Conservation (phyloP, 64 coral and sea anemone genomes). For the Hydrozoanthus tunicans region DNA sequence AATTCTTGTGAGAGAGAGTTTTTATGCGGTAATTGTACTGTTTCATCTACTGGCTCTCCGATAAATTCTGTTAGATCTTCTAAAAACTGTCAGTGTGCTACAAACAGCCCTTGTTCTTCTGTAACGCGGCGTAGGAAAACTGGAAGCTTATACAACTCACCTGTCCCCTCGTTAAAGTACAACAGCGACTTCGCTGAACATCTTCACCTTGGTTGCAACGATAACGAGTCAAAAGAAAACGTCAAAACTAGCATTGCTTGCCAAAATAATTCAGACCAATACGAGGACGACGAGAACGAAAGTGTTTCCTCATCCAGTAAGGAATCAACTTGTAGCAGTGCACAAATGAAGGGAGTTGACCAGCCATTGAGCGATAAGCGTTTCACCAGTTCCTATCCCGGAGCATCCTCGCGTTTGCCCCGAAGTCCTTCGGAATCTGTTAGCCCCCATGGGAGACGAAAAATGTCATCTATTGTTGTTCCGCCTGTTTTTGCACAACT, state of each 20-base stretch:
- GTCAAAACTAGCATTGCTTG: neutral
- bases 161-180: neutral
- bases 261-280: neutral
- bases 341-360: neutral
- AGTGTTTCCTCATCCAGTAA: neutral
- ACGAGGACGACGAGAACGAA: neutral
- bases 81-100: neutral
- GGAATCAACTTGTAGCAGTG: neutral
- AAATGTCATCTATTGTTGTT: conserved; percentile 61
- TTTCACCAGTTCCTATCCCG: neutral
- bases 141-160: conserved; percentile 1
- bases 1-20: neutral
- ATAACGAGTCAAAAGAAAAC: neutral
- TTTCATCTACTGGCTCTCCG: neutral
- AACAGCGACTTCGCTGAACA: conserved; percentile 55
- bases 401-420: conserved; percentile 18
- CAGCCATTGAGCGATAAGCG: neutral
- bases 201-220: conserved; percentile 54
- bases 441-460: conserved; percentile 54
- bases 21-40: neutral
- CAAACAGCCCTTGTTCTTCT: conserved; percentile 14
- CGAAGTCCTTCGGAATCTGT: conserved; percentile 5
- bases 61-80: neutral
- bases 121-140: conserved; percentile 47
- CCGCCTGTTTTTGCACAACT: conserved; percentile 80